Base-by-base conservation (phyloP, 2,113 vertebrate genomes). In the Sebastes fasciatus region DNA sequence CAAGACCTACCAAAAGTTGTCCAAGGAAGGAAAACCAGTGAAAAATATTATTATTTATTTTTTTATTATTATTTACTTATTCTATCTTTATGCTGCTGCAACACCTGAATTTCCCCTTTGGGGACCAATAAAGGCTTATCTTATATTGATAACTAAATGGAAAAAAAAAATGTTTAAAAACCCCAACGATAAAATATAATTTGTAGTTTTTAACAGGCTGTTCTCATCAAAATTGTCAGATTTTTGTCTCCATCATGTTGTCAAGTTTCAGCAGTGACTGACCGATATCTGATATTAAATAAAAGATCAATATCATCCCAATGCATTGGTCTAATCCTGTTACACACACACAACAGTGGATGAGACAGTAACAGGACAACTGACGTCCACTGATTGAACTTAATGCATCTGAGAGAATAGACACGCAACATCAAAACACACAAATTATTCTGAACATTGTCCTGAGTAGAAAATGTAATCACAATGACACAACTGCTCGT, bases 381-480 rank as follows among this genome's bases (percentile, higher is more conserved):
- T 73, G 81, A 87, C 14, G 6, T 2, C 76, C 76, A 43, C 80
- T 26, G 84, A 91, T 54, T 88, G 80, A 72, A 46, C 43, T 68
- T 75, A 75, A 87, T 86, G 84, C 74, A 79, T 88, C 74, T 46
- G 61, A 23, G 45, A 58, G 55, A 81, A 84, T 51, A 77, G 62
- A 72, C 21, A 51, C 11, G n/a, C 83, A 67, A 76, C 72, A 76
- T 62, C 34, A 70, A 19, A 70, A 82, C 68, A 52, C 69, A 79
- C 75, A 79, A 54, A 86, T 65, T 49, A 78, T 85, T 61, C 63
- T 49, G 45, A 79, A 65, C 84, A 74, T 88, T 80, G 75, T 81
- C 46, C 68, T 23, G 43, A 73, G 72, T 6, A 63, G n/a, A 42
- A 89, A 79, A 86, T 88, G 11, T 1, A 84, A 90, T 88, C 82